Base-by-base conservation (phyloP, 2,888 invertebrate species). In the Tetragonisca angustula region DNA sequence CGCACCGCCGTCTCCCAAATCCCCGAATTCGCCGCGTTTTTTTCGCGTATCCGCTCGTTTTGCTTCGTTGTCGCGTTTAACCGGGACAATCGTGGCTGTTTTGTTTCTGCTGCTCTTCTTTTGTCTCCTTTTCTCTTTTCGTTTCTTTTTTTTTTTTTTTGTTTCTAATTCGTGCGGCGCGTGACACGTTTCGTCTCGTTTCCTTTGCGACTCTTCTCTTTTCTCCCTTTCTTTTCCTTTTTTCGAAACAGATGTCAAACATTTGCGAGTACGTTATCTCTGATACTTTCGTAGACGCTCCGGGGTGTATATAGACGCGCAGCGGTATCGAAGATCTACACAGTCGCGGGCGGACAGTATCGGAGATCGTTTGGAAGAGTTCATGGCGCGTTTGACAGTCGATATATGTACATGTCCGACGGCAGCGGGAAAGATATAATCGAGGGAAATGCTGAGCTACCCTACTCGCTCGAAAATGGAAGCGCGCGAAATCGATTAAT, bases 21-120 rank as follows among this genome's bases (percentile, higher is more conserved):
- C 62, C 62, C n/a, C 21, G 54, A 69, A 76, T 74, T 78, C 50
- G n/a, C 13, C n/a, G 27, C 24, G 2, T 24, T 65, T 62, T 64
- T 61, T 61, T 11, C 61, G 2, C 61, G 61, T 32, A 19, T 19
- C 4, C 36, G 21, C 15, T 15, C 6, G 21, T 65, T 65, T 43
- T 19, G 5, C 6, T n/a, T 6, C n/a, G 13, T 65, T 62, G 19
- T 24, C 19, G 4, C 32, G 11, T 32, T 19, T 19, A 61, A 9
- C 0, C 61, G 2, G 4, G 21, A 52, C 6, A 24, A 9, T 24
- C 32, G 17, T 17, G 19, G 19, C 17, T 27, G 27, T 27, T 27
- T 27, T 24, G 24, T 27, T 27, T 9, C 4, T 11, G 9, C 27
- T 19, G 2, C 52, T 52, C 52, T 19, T 19, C 17, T 19, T 19